Evolutionary conservation across 2,113 vertebrate species (phyloP), one percentile per base, ranked within the genome.

Genomic region (Cyanistes caeruleus): DNA sequence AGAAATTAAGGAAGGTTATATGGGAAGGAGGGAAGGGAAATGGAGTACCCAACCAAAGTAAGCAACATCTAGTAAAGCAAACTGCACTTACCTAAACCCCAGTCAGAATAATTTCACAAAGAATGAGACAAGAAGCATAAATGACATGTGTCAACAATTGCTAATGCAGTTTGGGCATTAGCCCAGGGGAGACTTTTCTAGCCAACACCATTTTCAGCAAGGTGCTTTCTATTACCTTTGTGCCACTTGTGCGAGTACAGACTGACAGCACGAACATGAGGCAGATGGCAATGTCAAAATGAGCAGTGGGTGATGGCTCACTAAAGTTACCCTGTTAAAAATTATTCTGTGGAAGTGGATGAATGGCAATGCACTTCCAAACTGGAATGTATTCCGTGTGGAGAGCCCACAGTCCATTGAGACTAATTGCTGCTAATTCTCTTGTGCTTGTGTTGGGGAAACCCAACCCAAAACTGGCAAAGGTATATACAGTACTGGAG

Each of bases 61-160:
- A 79, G 43, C 28, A 82, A 27, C 6, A 9, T 5, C 10, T 30
- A 25, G 6, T 37, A 70, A 65, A 81, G 30, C 3, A 18, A 87
- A 2, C 10, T 0, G 0, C 18, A 10, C 27, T 49, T 49, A 20
- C 4, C 10, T 33, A 62, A 74, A 49, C 4, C 2, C 11, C 60
- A 58, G 2, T 3, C 60, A 58, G 52, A 43, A 37, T 4, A 67
- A 33, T 9, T 82, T 67, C 65, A n/a, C 11, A 41, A 65, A 48
- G 46, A 69, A 53, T 27, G 11, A 88, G 22, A 27, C n/a, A 77
- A 48, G 56, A 52, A 33, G 5, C 7, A 58, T 35, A 23, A 91
- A 44, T 10, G 7, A 10, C 12, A 10, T 9, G 9, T 28, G 7
- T 87, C 41, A 73, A 25, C 28, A 25, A 41, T 46, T 74, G 27